Conservation (phyloP, 2,888 invertebrate species). For the Lasioglossum leucozonium region DNA sequence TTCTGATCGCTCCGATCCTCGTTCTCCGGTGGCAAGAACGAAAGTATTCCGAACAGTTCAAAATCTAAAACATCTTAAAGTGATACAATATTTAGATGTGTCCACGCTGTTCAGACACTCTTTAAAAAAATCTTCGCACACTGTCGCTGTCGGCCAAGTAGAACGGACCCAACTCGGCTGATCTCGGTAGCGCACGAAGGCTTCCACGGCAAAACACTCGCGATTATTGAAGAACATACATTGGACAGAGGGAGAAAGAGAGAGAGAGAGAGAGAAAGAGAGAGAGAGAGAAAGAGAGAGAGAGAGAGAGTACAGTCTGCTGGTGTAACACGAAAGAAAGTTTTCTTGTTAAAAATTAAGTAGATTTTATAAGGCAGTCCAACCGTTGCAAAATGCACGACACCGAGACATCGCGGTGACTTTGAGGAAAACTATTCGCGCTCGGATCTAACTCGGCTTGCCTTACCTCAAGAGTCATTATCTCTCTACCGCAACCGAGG, state of each 20-base stretch:
- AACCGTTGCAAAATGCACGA: constrained; percentile 40
- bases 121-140: too few species aligned
- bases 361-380: not conserved
- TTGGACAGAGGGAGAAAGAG: too few species aligned
- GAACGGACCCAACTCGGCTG: too few species aligned
- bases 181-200: too few species aligned
- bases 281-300: too few species aligned
- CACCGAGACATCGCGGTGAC: constrained; percentile 42
- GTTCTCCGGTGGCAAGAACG: not conserved
- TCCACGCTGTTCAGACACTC: too few species aligned
- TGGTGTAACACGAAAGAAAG: constrained; percentile 13
- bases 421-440: constrained; percentile 48
- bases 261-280: too few species aligned
- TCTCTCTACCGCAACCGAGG: constrained; percentile 49
- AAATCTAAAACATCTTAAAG: not conserved
- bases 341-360: constrained; percentile 50
- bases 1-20: not conserved
- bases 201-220: too few species aligned
- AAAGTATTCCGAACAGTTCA: not conserved
- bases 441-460: constrained; percentile 50
- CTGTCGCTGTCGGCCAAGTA: too few species aligned
- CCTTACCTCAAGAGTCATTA: constrained; percentile 54
- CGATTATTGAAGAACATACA: not conserved
- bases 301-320: too few species aligned
- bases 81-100: too few species aligned